Conservation (phyloP, 2,797 vertebrate genomes). For the Ambastaia sidthimunki region DNA sequence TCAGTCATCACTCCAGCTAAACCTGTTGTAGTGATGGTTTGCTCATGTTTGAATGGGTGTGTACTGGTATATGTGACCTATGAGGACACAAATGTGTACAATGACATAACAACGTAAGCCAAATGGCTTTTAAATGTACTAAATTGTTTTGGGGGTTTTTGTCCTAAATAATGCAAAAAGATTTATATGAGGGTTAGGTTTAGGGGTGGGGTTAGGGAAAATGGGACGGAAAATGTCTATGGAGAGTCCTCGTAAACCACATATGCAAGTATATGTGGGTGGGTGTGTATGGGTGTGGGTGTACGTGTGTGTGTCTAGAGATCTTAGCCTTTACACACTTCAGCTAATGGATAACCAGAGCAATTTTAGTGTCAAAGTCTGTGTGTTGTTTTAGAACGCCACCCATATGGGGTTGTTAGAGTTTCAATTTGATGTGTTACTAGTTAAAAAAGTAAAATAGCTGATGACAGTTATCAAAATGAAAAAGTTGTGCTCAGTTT, state of each 20-base stretch:
- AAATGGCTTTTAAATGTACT: no score
- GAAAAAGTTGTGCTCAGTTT: no score
- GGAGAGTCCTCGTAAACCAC: no score
- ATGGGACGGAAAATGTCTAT: no score
- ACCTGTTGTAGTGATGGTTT: conserved; percentile 66
- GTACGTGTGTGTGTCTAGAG: conserved; percentile 44
- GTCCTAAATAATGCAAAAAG: no score
- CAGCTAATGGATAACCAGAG: conserved; percentile 46
- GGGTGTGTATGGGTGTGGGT: conserved; percentile 59
- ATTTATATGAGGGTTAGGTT: conserved; percentile 22
- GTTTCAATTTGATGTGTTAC: not conserved
- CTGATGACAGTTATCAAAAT: no score
- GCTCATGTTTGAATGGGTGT: conserved; percentile 58
- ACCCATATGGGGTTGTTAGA: not conserved
- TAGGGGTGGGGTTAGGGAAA: not conserved
- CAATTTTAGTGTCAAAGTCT: conserved; percentile 44
- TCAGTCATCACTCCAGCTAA: conserved; percentile 47
- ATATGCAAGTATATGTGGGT: not conserved
- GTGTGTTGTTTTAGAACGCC: conserved; percentile 24
- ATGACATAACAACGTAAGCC: no score
- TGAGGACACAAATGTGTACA: no score
- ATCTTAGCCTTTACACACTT: conserved; percentile 11
- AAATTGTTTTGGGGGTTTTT: no score
- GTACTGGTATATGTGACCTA: conserved; percentile 60
- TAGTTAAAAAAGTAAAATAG: not conserved